A percentile compares a stretch with the other conserved stretches of the same genome.
phyloP scores from a whole-genome alignment of 2,113 vertebrate genomes.

The Alosa alosa region DNA sequence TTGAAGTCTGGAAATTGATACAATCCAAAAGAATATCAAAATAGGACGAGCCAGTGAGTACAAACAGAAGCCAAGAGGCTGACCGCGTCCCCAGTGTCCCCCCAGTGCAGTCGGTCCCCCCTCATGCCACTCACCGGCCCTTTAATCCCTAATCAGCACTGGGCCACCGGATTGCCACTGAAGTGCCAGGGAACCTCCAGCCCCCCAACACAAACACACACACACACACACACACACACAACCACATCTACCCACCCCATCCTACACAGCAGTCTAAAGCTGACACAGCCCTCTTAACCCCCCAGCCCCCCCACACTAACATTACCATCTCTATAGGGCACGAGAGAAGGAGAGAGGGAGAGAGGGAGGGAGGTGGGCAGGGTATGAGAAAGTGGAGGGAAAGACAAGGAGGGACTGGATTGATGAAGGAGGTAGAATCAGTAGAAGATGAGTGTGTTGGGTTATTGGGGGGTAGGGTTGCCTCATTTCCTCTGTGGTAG shows the following conservation, averaged over 20 bases:
- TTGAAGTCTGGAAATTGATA: background rate
- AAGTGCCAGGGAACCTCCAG: background rate
- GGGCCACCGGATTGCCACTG: background rate
- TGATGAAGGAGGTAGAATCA: background rate
- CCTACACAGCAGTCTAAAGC: conserved; percentile 2
- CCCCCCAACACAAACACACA: background rate
- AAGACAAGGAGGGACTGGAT: background rate
- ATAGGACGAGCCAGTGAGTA: background rate
- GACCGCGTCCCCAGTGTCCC: background rate
- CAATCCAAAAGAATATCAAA: background rate
- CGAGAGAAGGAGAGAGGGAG: conserved; percentile 17
- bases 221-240: background rate
- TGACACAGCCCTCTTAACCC: conserved; percentile 61
- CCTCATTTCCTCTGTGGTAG: background rate
- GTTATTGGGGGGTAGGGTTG: background rate
- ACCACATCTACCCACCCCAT: background rate
- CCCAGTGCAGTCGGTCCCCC: too few species aligned
- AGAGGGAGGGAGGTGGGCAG: background rate
- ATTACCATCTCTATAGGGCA: conserved; percentile 72
- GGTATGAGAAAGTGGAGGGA: background rate
- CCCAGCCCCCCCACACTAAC: conserved; percentile 44
- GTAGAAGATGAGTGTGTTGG: background rate
- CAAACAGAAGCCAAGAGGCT: background rate
- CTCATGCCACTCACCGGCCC: background rate
- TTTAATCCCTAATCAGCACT: conserved; percentile 8